Percentiles rank a stretch among this genome's conserved stretches.
Evolutionary conservation across 53 echinoderm and acorn worm genomes (phyloP).

Genomic region (Zoroaster sp.): DNA sequence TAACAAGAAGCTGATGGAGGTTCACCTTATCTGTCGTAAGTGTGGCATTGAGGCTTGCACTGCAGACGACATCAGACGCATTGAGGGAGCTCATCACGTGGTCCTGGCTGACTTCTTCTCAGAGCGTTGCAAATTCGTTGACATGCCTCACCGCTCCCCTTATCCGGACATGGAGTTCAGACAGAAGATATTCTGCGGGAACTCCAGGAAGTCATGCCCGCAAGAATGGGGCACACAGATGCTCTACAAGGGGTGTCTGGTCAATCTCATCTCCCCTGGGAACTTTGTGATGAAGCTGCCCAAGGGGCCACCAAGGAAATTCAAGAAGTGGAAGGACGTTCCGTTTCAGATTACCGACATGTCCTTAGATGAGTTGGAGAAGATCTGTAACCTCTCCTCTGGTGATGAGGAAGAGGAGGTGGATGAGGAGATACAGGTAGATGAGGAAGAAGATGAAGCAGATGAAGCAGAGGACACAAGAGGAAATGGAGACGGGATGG

Average conservation of each 20-base stretch:
- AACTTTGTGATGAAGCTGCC: slow-evolving; percentile 60
- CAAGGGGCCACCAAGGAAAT: slow-evolving; percentile 12
- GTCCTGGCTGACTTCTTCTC: slow-evolving; percentile 32
- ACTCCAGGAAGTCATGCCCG: slow-evolving; percentile 13
- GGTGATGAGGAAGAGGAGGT: neutral
- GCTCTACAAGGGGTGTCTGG: slow-evolving; percentile 41
- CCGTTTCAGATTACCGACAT: slow-evolving; percentile 54
- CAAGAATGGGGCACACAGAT: slow-evolving; percentile 60
- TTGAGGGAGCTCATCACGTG: slow-evolving; percentile 57
- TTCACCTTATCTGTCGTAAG: slow-evolving; percentile 36
- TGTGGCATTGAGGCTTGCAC: slow-evolving; percentile 46
- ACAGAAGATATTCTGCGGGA: slow-evolving; percentile 52
- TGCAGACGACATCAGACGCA: slow-evolving; percentile 52
- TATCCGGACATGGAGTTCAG: slow-evolving; percentile 16
- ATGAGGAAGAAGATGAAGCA: neutral
- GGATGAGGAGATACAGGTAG: neutral
- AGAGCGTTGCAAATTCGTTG: slow-evolving; percentile 8
- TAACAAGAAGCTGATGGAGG: slow-evolving; percentile 13
- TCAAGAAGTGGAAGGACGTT: slow-evolving; percentile 83
- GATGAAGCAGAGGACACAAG: neutral
- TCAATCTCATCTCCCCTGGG: slow-evolving; percentile 64
- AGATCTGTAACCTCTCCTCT: neutral
- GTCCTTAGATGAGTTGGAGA: slow-evolving; percentile 52
- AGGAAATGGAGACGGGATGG: slow-evolving; percentile 13
- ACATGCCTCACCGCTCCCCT: neutral